phyloP scores from a whole-genome alignment of 2,797 vertebrate species.

The Oreochromis grahami region DNA sequence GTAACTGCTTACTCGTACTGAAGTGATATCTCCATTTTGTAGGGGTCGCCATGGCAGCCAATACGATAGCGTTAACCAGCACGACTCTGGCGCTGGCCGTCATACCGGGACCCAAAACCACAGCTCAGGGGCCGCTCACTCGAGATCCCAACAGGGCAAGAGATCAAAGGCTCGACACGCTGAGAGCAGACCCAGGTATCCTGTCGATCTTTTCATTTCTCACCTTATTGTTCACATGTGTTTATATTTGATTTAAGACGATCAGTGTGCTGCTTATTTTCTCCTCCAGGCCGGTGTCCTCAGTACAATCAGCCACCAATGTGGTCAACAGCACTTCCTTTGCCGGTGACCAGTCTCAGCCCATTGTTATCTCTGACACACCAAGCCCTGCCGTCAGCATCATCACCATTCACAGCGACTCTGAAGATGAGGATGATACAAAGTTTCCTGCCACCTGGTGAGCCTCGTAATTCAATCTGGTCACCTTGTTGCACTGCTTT shows the following conservation, averaged over 20 bases:
- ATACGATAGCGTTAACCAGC: slow-evolving; percentile 84
- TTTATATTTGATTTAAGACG: neutral
- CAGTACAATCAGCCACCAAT: slow-evolving; percentile 76
- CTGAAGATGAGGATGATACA: slow-evolving; percentile 94
- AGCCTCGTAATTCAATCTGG: neutral
- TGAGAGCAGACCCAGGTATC: slow-evolving; percentile 80
- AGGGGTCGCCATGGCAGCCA: slow-evolving; percentile 88
- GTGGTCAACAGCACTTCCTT: slow-evolving; percentile 78
- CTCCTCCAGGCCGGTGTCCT: slow-evolving; percentile 75
- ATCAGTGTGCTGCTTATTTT: neutral
- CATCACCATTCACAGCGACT: slow-evolving; percentile 98
- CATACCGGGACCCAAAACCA: slow-evolving; percentile 82
- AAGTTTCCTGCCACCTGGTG: slow-evolving; percentile 89
- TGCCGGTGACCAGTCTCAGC: slow-evolving; percentile 84
- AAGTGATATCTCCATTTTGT: neutral
- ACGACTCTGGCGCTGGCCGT: slow-evolving; percentile 82
- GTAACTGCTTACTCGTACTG: neutral
- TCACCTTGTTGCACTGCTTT: neutral
- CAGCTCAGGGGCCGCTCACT: slow-evolving; percentile 78
- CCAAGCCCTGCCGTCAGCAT: slow-evolving; percentile 96
- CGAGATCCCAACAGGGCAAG: slow-evolving; percentile 86
- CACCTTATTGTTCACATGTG: neutral
- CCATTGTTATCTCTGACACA: slow-evolving; percentile 95
- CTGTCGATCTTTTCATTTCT: neutral
- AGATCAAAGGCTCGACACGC: slow-evolving; percentile 83